Evolutionary conservation across 2,113 vertebrate species (phyloP), one percentile per base, ranked within the genome.

Genomic region (Pogona vitticeps): DNA sequence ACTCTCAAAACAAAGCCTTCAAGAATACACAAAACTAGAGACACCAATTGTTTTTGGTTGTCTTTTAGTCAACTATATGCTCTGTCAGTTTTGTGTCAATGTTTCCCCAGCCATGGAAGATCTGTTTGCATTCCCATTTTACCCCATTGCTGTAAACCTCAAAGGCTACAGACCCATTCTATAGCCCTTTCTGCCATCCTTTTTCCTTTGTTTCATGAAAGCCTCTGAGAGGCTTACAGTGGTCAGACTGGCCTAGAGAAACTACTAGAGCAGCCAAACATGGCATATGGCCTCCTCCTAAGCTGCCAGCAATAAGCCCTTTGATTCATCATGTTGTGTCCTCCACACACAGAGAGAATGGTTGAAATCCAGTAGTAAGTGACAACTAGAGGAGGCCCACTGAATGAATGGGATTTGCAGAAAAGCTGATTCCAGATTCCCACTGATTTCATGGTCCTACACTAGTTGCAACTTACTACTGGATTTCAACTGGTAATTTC

Each of bases 271-370:
- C 42, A 80, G 82, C 77, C 87, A 85, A 67, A 70, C 42, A 4
- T 79, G 59, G 70, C 82, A 84, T 68, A 68, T 76, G 82, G 82
- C 76, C 82, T 67, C 59, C n/a, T 80, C 65, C 33, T 80, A 84
- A 80, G 68, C 59, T 80, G 58, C 71, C 70, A 80, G 59, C 70
- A 28, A 65, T 76, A 80, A 88, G 42, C 76, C 31, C 33, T 80
- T 84, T 67, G 61, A 76, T 80, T 75, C 68, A 33, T 80, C 70
- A 68, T 67, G 58, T 40, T 65, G 58, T 80, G 18, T 67, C 36
- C 67, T 10, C 23, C 23, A 52, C 46, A 52, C 10, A 52, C 46
- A 52, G 46, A 52, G 46, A 52, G 46, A 10, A 10, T 52, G 46
- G 46, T 52, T 6, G 46, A 52, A 52, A 52, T 52, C 46, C 10